Conservation (phyloP, 2,888 invertebrate genomes). For the Limnephilus lunatus region DNA sequence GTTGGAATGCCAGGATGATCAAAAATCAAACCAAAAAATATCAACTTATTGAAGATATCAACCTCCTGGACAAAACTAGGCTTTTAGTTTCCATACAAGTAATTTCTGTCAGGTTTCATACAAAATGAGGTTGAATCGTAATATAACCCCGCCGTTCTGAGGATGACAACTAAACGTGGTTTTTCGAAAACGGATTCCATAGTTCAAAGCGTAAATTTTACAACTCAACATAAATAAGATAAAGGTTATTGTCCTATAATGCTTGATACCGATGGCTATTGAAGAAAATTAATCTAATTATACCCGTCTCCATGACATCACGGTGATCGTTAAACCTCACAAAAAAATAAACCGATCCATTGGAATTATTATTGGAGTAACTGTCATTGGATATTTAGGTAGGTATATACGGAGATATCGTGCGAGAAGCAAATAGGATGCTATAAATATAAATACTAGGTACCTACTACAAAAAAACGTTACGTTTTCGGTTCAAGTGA, state of each 20-base stretch:
- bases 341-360: not conserved
- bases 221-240: not conserved
- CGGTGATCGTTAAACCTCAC: not conserved
- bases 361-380: constrained; percentile 3
- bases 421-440: not conserved
- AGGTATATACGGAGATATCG: not conserved
- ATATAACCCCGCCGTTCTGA: too few species aligned
- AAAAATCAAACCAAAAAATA: too few species aligned
- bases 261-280: not conserved
- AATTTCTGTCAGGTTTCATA: not conserved
- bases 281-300: constrained; percentile 30
- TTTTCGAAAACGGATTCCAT: not conserved
- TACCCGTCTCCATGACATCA: constrained; percentile 19
- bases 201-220: not conserved
- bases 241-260: not conserved
- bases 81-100: not conserved
- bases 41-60: too few species aligned
- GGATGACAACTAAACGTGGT: not conserved
- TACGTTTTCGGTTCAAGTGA: constrained; percentile 22
- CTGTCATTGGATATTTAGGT: constrained; percentile 1
- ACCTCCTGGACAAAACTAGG: not conserved
- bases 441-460: constrained; percentile 16
- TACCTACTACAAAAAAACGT: constrained; percentile 37
- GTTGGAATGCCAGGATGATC: too few species aligned
- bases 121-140: not conserved